phyloP scores from a whole-genome alignment of 2,113 vertebrate species.

The Collichthys lucidus region DNA sequence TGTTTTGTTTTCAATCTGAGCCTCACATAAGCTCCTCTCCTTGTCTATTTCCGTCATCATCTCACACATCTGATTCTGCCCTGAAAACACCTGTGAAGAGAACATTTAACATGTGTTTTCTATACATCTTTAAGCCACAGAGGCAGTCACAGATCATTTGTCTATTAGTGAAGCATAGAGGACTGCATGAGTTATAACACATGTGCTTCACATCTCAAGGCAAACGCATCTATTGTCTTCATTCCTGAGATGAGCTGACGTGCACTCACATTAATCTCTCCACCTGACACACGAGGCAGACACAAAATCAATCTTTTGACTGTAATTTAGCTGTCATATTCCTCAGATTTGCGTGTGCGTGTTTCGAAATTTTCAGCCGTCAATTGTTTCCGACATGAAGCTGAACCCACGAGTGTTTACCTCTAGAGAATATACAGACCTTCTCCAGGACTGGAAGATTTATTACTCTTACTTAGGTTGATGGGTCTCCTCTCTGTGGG shows the following conservation, averaged over 20 bases:
- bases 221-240: constrained; percentile 6
- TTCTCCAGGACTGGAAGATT: constrained; percentile 49
- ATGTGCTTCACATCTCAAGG: background rate
- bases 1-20: constrained; percentile 72
- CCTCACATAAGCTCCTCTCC: constrained; percentile 66
- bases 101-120: constrained; percentile 19
- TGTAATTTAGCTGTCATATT: background rate
- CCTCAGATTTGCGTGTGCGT: constrained; percentile 6
- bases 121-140: background rate
- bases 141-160: background rate
- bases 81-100: constrained; percentile 67
- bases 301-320: constrained; percentile 30
- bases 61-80: constrained; percentile 74
- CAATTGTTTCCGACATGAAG: background rate
- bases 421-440: constrained; percentile 10
- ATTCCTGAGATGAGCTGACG: constrained; percentile 11
- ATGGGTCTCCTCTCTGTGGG: constrained; percentile 50
- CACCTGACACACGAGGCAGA: background rate
- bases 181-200: background rate
- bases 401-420: constrained; percentile 27
- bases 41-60: constrained; percentile 68
- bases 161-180: background rate
- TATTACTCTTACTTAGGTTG: constrained; percentile 51
- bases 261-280: constrained; percentile 15
- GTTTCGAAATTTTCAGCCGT: constrained; percentile 5